Conservation (phyloP, 2,888 invertebrate genomes). For the Drosophila helvetica region DNA sequence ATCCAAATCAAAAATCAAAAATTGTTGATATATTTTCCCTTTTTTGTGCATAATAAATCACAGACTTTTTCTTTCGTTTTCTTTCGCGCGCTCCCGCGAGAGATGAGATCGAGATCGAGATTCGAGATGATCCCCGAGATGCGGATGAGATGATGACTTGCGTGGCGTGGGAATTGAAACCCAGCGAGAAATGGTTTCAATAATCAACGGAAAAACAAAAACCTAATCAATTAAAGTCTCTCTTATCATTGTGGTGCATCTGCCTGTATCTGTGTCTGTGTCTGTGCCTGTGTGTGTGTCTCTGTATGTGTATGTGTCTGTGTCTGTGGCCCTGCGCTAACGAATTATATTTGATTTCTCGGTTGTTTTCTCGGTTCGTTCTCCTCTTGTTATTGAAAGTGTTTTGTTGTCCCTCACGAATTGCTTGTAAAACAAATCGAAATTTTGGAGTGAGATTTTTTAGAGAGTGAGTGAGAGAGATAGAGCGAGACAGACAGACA, state of each 20-base stretch:
- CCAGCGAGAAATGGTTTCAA: slow-evolving; percentile 68
- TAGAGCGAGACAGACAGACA: too few relatives aligned
- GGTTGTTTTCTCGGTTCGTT: slow-evolving; percentile 16
- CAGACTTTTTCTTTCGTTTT: slow-evolving; percentile 39
- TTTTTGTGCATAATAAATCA: slow-evolving; percentile 45
- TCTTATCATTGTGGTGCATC: slow-evolving; percentile 79
- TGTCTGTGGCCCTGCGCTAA: slow-evolving; percentile 15
- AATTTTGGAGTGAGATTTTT: slow-evolving; percentile 14
- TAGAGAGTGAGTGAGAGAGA: too few relatives aligned
- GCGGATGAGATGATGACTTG: slow-evolving; percentile 52
- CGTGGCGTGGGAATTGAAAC: slow-evolving; percentile 72
- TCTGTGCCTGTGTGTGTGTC: too few relatives aligned
- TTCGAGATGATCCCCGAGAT: not conserved
- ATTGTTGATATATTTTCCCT: slow-evolving; percentile 60
- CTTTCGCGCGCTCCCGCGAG: slow-evolving; percentile 5
- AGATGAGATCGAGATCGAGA: too few relatives aligned
- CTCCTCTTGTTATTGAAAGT: slow-evolving; percentile 54
- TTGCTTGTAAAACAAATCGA: slow-evolving; percentile 59
- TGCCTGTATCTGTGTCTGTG: not conserved
- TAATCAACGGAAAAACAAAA: slow-evolving; percentile 68
- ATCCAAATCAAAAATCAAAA: slow-evolving; percentile 19
- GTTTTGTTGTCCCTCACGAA: slow-evolving; percentile 62
- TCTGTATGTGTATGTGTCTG: too few relatives aligned
- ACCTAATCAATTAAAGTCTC: slow-evolving; percentile 76
- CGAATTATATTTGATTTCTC: slow-evolving; percentile 32